phyloP scores from a whole-genome alignment of 2,113 vertebrate species.

The Scophthalmus maximus region DNA sequence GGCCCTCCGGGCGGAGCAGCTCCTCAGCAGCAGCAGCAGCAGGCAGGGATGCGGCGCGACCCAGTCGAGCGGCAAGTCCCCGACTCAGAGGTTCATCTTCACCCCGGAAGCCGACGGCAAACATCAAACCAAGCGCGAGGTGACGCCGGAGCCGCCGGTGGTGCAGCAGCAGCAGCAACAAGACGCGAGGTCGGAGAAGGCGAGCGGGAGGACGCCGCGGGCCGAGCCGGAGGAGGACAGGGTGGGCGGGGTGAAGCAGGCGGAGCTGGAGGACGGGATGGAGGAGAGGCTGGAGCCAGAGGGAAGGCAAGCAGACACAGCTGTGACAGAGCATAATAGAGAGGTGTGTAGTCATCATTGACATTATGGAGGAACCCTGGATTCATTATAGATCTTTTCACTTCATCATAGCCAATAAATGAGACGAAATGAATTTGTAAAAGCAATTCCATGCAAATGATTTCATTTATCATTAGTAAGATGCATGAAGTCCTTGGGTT shows the following conservation, averaged over 20 bases:
- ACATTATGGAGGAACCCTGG: background rate
- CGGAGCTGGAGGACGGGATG: constrained; percentile 36
- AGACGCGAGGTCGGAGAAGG: constrained; percentile 21
- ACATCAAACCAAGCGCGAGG: constrained; percentile 25
- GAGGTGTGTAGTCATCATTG: constrained; percentile 44
- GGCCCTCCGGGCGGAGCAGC: constrained; percentile 52
- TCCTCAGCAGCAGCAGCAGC: constrained; percentile 70
- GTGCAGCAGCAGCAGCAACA: constrained; percentile 30
- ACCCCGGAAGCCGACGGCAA: constrained; percentile 22
- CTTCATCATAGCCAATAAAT: background rate
- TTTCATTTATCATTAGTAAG: too few relatives aligned
- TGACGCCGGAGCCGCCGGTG: constrained; percentile 14
- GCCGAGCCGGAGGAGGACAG: background rate
- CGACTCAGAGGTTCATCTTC: constrained; percentile 4
- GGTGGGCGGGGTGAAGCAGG: constrained; percentile 1
- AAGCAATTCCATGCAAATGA: background rate
- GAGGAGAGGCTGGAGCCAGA: constrained; percentile 69
- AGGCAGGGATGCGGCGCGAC: constrained; percentile 19
- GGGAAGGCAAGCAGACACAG: constrained; percentile 56
- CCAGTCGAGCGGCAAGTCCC: constrained; percentile 39
- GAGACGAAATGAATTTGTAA: background rate
- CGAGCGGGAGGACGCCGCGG: constrained; percentile 1
- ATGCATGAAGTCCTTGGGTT: background rate
- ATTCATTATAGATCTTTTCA: background rate
- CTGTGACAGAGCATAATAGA: constrained; percentile 20